A percentile compares a stretch with the other conserved stretches of the same genome.
Evolutionary conservation across 2,113 vertebrate genomes (phyloP).

Genomic region (Rhinopomastus cyanomelas): DNA sequence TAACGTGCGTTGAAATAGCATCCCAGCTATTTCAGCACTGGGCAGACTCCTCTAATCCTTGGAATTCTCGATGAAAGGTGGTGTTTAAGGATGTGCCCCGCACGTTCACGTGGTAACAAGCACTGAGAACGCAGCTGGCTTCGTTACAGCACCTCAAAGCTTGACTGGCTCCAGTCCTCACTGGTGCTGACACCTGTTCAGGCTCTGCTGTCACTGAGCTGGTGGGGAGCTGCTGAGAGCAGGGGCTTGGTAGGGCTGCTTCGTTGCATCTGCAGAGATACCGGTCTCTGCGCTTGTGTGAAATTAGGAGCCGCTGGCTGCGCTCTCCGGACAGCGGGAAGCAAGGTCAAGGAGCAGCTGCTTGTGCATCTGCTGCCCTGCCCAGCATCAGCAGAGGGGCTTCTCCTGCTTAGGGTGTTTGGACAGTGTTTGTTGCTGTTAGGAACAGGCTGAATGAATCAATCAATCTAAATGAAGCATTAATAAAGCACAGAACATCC

Average conservation of each 20-base stretch:
- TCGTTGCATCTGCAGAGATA: neutral
- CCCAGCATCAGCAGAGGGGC: neutral
- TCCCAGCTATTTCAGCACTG: neutral
- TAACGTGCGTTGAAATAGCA: neutral
- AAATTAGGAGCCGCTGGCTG: neutral
- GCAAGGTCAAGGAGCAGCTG: neutral
- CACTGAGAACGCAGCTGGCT: neutral
- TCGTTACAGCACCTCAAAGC: neutral
- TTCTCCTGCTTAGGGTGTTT: neutral
- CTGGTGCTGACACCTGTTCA: neutral
- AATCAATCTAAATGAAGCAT: neutral
- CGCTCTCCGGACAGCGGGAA: neutral
- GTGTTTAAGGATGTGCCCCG: neutral
- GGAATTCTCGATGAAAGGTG: neutral
- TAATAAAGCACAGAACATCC: neutral
- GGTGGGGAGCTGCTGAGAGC: neutral
- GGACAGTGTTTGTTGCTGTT: neutral
- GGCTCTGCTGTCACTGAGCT: neutral
- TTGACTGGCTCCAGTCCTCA: neutral
- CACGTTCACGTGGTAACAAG: neutral
- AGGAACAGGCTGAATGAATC: neutral
- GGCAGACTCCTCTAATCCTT: neutral
- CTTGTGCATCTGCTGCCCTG: neutral
- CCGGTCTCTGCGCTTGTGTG: neutral
- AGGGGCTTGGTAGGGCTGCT: neutral